Evolutionary conservation across 2,113 vertebrate species (phyloP).

Genomic region (Chlorodrepanis virens): DNA sequence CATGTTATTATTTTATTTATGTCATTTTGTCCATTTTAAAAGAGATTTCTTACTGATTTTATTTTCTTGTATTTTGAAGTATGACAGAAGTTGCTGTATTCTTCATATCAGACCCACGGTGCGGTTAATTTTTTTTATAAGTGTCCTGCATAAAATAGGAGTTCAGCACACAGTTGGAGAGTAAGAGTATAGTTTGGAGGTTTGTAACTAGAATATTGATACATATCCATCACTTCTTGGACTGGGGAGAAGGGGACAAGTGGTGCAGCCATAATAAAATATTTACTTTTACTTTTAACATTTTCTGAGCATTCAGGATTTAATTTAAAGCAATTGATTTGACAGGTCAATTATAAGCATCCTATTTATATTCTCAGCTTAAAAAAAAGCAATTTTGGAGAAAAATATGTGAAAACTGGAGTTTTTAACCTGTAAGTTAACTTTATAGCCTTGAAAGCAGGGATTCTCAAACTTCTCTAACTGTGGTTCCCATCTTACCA

Average conservation of each 20-base stretch:
- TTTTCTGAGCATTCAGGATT: not conserved
- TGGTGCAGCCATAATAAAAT: not conserved
- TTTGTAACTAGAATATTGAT: not conserved
- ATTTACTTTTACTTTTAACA: not conserved
- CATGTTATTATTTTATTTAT: not conserved
- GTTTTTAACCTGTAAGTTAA: not conserved
- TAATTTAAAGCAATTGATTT: slow-evolving; percentile 7
- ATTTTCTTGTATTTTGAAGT: not conserved
- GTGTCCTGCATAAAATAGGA: not conserved
- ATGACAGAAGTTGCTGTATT: not conserved
- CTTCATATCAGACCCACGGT: not conserved
- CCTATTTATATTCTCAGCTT: not conserved
- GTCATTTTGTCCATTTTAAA: not conserved
- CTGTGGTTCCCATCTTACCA: not conserved
- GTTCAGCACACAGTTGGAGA: not conserved
- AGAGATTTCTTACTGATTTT: not conserved
- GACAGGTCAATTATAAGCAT: not conserved
- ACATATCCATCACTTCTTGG: not conserved
- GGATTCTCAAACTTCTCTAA: not conserved
- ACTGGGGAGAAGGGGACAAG: not conserved
- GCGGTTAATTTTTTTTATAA: not conserved
- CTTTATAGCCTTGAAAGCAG: not conserved
- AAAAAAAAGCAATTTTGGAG: not conserved
- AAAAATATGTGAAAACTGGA: not conserved
- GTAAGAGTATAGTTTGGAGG: not conserved